Evolutionary conservation across 2,113 vertebrate genomes (phyloP), one percentile per base, ranked within the genome.

Genomic region (Gobius niger): DNA sequence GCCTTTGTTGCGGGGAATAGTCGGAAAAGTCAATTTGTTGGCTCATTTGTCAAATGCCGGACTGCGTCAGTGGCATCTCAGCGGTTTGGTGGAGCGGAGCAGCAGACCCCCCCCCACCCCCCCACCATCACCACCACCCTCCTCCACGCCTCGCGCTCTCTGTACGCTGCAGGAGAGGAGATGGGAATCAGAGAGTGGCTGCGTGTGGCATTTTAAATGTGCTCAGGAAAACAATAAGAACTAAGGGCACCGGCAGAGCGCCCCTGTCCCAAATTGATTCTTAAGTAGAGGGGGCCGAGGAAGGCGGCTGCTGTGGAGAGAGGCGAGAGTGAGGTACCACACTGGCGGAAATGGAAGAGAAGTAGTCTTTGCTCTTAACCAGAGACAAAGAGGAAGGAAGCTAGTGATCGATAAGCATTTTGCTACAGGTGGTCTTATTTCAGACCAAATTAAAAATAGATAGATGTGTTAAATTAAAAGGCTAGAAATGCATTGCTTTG

Each of bases 11-110:
- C 66, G 67, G 11, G 47, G 50, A 81, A 87, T 63, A 74, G 75
- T 74, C 60, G 61, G 78, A 84, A 80, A 78, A 89, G 90, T 91
- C 87, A 87, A 90, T 91, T 91, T 91, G 87, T 84, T 79, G 89
- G 70, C 89, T 91, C 89, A 86, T 91, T 90, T 91, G 85, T 90
- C 89, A 89, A 87, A 88, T 42, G 77, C 78, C 44, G 76, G 86
- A 86, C 77, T 74, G 78, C 77, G 80, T 85, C 82, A 63, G 71
- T 52, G 72, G 81, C 82, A 44, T 85, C 83, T 82, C 73, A 34
- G 62, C 64, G 46, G 76, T 66, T 79, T 73, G 82, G 64, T 66
- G 73, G 79, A 83, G 87, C 75, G 63, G 63, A 75, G 81, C n/a
- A 75, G 80, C 75, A 70, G 70, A 81, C 77, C 69, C 78, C 81